A percentile compares a stretch with the other conserved stretches of the same genome.
phyloP scores from a whole-genome alignment of 2,113 vertebrate genomes.

The Python bivittatus region DNA sequence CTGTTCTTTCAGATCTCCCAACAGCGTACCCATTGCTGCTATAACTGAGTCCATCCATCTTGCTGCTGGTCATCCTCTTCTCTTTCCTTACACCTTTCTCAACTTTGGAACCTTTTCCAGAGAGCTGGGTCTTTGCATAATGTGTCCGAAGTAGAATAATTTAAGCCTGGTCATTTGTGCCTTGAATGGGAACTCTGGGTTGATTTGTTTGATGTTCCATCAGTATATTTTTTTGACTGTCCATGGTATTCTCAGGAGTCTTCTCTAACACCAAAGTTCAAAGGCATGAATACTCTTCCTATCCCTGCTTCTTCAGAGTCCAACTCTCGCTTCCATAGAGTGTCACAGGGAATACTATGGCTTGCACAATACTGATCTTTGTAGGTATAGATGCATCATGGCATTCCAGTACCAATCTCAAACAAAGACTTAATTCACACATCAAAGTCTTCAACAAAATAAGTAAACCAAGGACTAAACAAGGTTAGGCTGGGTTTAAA shows the following conservation, averaged over 20 bases:
- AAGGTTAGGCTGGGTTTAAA: not conserved
- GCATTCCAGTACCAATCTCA: not conserved
- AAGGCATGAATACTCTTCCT: too few relatives aligned
- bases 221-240: not conserved
- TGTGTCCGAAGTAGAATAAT: not conserved
- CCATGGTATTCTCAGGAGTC: not conserved
- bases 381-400: not conserved
- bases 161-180: not conserved
- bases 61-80: not conserved
- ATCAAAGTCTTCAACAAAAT: not conserved
- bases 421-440: not conserved
- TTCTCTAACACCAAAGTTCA: too few relatives aligned
- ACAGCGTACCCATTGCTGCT: not conserved
- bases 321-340: not conserved
- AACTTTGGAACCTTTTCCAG: not conserved
- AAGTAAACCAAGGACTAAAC: not conserved
- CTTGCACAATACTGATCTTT: not conserved
- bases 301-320: not conserved
- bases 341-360: not conserved
- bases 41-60: not conserved
- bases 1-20: not conserved
- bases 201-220: not conserved
- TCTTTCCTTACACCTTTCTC: not conserved
- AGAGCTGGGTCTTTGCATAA: not conserved
- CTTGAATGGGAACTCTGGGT: not conserved